A percentile compares a stretch with the other conserved stretches of the same genome.
These are phyloP conservation scores for Entelurus aequoreus DNA, from an alignment of 2,113 vertebrate genomes.

Conservation along the genomic window DNA sequence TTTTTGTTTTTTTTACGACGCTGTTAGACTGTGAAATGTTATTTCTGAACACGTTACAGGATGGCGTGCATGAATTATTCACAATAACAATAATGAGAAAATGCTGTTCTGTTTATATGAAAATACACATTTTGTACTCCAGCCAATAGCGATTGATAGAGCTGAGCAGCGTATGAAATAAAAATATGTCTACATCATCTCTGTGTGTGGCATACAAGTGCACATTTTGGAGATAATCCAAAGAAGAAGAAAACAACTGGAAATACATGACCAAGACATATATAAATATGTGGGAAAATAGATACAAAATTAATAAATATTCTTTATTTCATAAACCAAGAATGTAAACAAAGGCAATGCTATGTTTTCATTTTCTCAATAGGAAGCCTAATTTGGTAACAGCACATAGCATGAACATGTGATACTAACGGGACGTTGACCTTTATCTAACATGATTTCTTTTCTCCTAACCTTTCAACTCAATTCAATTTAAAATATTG, in stretches of 20 bases:
- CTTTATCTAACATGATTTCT: slow-evolving; percentile 23
- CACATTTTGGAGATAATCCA: no score
- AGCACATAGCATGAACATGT: background rate
- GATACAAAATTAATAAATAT: no score
- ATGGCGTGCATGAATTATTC: background rate
- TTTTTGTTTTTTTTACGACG: no score
- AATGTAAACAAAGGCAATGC: no score
- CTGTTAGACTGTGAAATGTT: background rate
- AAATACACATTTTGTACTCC: background rate
- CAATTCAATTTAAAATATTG: slow-evolving; percentile 17
- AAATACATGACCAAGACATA: no score
- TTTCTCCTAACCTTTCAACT: slow-evolving; percentile 17
- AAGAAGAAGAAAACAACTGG: no score
- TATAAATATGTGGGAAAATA: no score
- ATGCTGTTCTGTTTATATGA: background rate
- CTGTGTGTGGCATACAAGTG: no score
- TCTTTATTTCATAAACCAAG: no score
- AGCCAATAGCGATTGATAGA: background rate
- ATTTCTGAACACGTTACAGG: background rate
- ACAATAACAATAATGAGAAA: background rate
- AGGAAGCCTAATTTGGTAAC: background rate
- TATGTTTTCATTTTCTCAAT: no score
- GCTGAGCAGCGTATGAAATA: background rate
- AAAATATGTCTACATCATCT: background rate
- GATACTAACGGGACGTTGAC: slow-evolving; percentile 8